Conservation (phyloP, 1,140 invertebrate species). For the Amyelois transitella region DNA sequence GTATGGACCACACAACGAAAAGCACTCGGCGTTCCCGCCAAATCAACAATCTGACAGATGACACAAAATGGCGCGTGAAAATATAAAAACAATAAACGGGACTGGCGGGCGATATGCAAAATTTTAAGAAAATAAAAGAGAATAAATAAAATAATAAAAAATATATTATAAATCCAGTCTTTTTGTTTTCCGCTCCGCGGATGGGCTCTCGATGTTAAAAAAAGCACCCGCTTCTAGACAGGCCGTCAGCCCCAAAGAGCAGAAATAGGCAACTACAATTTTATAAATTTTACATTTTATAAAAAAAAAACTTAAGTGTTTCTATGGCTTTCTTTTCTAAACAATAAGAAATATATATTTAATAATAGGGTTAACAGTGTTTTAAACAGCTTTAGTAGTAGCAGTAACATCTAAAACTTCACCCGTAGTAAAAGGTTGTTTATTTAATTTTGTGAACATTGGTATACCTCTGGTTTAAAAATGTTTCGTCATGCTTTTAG, state of each 20-base stretch:
- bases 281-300: slow-evolving; percentile 23
- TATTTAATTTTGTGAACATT: too few species aligned
- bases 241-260: slow-evolving; percentile 32
- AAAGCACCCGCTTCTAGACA: slow-evolving; percentile 71
- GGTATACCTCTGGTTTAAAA: too few species aligned
- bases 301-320: too few species aligned
- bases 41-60: slow-evolving; percentile 37
- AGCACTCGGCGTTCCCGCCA: slow-evolving; percentile 19
- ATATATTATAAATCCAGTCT: slow-evolving; percentile 71
- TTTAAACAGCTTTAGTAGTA: too few species aligned
- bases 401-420: too few species aligned
- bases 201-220: slow-evolving; percentile 67
- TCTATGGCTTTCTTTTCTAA: too few species aligned
- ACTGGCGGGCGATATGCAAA: slow-evolving; percentile 48
- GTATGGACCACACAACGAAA: slow-evolving; percentile 25
- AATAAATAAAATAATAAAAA: slow-evolving; percentile 74
- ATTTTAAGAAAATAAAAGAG: slow-evolving; percentile 69
- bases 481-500: too few species aligned
- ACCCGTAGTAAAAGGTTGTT: too few species aligned
- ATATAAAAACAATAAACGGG: slow-evolving; percentile 49
- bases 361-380: too few species aligned
- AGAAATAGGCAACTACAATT: slow-evolving; percentile 24
- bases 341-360: too few species aligned
- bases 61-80: slow-evolving; percentile 24
- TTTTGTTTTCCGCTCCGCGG: slow-evolving; percentile 70